phyloP scores from a whole-genome alignment of 2,888 invertebrate species.

The Chaetoderma sp. region DNA sequence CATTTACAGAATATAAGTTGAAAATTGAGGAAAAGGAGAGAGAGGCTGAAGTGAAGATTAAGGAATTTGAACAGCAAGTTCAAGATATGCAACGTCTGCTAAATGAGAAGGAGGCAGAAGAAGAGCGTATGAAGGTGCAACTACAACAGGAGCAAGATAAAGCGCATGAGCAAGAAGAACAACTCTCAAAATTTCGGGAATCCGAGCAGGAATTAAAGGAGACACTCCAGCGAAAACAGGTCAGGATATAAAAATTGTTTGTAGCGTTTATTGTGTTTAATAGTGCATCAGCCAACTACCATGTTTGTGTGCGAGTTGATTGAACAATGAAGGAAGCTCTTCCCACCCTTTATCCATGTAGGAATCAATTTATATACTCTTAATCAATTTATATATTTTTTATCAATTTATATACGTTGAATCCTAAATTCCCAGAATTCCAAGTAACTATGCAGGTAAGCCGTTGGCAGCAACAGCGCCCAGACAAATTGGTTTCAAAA shows the following conservation, averaged over 20 bases:
- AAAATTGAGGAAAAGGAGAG: slow-evolving; percentile 41
- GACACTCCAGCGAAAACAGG: slow-evolving; percentile 46
- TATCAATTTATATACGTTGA: too few relatives aligned
- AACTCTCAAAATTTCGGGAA: neutral
- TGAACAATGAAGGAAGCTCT: too few relatives aligned
- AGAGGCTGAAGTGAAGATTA: slow-evolving; percentile 38
- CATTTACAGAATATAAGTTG: slow-evolving; percentile 39
- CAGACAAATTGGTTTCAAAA: too few relatives aligned
- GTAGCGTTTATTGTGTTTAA: too few relatives aligned
- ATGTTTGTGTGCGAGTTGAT: too few relatives aligned
- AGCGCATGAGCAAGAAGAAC: slow-evolving; percentile 3
- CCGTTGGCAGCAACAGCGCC: too few relatives aligned
- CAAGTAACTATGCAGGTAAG: too few relatives aligned
- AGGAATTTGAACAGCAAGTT: slow-evolving; percentile 44
- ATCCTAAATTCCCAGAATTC: too few relatives aligned
- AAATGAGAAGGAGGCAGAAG: slow-evolving; percentile 42
- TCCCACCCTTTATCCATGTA: too few relatives aligned
- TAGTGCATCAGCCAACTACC: too few relatives aligned
- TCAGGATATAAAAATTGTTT: slow-evolving; percentile 40
- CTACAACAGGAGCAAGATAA: slow-evolving; percentile 25
- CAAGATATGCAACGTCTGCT: slow-evolving; percentile 43
- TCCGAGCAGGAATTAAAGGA: slow-evolving; percentile 28
- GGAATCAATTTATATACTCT: too few relatives aligned
- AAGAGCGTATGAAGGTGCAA: slow-evolving; percentile 37
- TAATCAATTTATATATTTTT: too few relatives aligned